Evolutionary conservation across 92 coral and sea anemone species (phyloP).

Genomic region (Epizoanthus fatuus): DNA sequence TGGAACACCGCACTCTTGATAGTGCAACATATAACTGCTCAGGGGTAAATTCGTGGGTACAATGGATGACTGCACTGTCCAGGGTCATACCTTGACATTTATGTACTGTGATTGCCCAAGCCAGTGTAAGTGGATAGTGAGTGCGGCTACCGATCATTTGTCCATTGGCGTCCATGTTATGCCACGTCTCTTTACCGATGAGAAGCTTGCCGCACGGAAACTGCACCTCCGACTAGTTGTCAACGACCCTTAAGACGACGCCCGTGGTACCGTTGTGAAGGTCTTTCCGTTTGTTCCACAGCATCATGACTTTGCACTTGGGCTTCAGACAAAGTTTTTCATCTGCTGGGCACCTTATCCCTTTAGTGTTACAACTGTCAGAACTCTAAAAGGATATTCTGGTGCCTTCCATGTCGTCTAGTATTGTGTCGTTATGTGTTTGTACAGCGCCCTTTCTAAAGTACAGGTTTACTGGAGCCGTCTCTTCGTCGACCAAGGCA

Average conservation of each 20-base stretch:
- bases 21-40: constrained; percentile 55
- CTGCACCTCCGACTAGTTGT: neutral
- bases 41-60: constrained; percentile 56
- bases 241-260: neutral
- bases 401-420: neutral
- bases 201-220: neutral
- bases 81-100: constrained; percentile 61
- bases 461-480: too few relatives aligned
- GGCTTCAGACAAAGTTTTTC: neutral
- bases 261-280: neutral
- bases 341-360: constrained; percentile 24
- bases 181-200: too few relatives aligned
- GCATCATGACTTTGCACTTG: constrained; percentile 6
- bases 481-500: too few relatives aligned
- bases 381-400: neutral
- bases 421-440: too few relatives aligned
- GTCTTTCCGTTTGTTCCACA: neutral
- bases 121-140: too few relatives aligned
- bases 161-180: too few relatives aligned
- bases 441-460: too few relatives aligned
- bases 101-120: constrained; percentile 48
- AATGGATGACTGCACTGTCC: constrained; percentile 43
- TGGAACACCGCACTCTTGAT: too few relatives aligned
- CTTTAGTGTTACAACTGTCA: neutral
- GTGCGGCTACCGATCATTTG: too few relatives aligned